Conservation (phyloP, 2,888 invertebrate genomes). For the Argyra leucocephala region DNA sequence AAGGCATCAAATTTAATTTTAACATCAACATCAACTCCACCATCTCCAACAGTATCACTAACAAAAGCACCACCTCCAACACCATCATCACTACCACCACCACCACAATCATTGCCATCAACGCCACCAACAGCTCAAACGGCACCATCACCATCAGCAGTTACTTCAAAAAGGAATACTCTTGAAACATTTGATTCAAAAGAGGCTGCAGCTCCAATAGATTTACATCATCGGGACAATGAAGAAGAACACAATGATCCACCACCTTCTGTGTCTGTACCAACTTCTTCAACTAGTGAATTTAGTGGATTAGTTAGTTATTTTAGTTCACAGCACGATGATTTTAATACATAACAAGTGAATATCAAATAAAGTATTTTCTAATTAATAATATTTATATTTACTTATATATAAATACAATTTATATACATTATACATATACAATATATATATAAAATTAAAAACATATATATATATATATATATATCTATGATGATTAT, state of each 20-base stretch:
- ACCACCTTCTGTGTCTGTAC: conserved; percentile 37
- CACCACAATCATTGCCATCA: conserved; percentile 31
- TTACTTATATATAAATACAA: no score
- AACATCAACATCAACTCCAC: conserved; percentile 29
- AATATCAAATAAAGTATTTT: background rate
- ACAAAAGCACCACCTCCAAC: conserved; percentile 36
- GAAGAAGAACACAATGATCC: conserved; percentile 31
- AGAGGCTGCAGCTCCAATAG: conserved; percentile 24
- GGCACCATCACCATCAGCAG: conserved; percentile 13
- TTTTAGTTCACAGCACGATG: conserved; percentile 84
- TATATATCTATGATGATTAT: background rate
- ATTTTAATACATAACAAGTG: conserved; percentile 64
- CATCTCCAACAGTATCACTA: conserved; percentile 25
- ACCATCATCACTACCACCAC: conserved; percentile 31
- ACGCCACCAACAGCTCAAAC: conserved; percentile 25
- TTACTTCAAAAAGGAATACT: conserved; percentile 36
- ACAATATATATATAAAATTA: background rate
- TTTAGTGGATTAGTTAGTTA: conserved; percentile 87
- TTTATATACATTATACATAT: no score
- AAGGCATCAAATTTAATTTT: conserved; percentile 24
- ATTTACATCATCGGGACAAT: conserved; percentile 25
- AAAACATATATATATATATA: background rate
- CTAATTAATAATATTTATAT: background rate
- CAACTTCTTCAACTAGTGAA: conserved; percentile 49
- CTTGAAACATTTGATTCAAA: conserved; percentile 36